Percentiles rank a stretch among this genome's conserved stretches.
These are phyloP conservation scores for Pasiphila rectangulata DNA, from an alignment of 2,888 invertebrate species.

Conservation along the genomic window DNA sequence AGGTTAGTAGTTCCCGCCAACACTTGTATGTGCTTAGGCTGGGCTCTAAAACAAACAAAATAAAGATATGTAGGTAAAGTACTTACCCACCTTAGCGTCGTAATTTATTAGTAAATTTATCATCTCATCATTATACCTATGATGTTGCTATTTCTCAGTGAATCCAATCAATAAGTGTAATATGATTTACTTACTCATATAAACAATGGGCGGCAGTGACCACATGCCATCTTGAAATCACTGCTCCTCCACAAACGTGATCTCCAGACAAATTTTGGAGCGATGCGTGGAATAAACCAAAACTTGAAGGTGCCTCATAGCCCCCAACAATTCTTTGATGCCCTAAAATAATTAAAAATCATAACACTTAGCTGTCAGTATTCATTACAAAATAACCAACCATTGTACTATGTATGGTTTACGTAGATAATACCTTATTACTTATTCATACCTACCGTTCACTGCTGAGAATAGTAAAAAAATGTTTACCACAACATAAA, in stretches of 20 bases:
- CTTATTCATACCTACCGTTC: no score
- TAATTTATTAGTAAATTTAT: no score
- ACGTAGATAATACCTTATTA: no score
- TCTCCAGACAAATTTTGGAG: slow-evolving; percentile 61
- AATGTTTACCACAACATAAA: no score
- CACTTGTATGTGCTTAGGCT: slow-evolving; percentile 53
- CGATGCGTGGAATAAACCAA: slow-evolving; percentile 62
- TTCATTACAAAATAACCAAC: no score
- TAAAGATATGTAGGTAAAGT: background rate
- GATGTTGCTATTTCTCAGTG: no score
- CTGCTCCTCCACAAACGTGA: slow-evolving; percentile 70
- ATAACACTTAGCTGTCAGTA: no score
- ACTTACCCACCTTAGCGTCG: no score
- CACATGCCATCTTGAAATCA: slow-evolving; percentile 56
- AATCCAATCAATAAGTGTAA: background rate
- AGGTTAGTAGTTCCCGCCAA: slow-evolving; percentile 63
- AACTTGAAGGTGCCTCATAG: slow-evolving; percentile 47
- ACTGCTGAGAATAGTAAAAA: no score
- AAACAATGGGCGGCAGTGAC: slow-evolving; percentile 72
- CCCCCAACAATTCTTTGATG: slow-evolving; percentile 59
- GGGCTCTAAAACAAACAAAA: slow-evolving; percentile 48
- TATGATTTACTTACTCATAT: slow-evolving; percentile 41
- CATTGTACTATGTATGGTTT: no score
- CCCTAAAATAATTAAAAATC: slow-evolving; percentile 33
- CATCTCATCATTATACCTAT: no score